Evolutionary conservation across 1,140 invertebrate genomes (phyloP).

Genomic region (Heliconius hewitsoni): DNA sequence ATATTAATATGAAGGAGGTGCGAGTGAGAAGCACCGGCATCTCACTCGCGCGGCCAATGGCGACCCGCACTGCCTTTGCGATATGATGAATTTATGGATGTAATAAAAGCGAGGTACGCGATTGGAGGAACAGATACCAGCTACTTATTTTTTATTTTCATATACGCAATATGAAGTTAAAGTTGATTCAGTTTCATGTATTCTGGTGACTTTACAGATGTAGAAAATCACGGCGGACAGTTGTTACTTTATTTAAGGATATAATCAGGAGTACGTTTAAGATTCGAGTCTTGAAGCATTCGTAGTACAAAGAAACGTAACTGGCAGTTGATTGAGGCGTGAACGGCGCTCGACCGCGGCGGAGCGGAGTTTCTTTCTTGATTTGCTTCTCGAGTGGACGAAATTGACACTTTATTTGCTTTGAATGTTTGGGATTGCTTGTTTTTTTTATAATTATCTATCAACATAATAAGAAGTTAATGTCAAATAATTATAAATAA

Average conservation of each 20-base stretch:
- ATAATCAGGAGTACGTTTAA: conserved; percentile 44
- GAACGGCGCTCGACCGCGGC: conserved; percentile 73
- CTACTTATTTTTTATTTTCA: conserved; percentile 81
- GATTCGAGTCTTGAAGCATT: conserved; percentile 57
- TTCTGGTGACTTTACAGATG: background rate
- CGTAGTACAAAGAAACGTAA: conserved; percentile 68
- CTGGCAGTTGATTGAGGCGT: conserved; percentile 79
- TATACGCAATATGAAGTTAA: conserved; percentile 75
- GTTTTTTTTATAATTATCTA: background rate
- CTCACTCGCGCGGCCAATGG: conserved; percentile 80
- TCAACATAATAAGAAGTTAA: too few relatives aligned
- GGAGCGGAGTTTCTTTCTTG: conserved; percentile 75
- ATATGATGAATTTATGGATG: conserved; percentile 85
- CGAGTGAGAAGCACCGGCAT: conserved; percentile 73
- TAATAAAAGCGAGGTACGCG: conserved; percentile 83
- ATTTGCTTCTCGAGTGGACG: conserved; percentile 75
- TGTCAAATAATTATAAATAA: background rate
- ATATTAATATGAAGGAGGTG: conserved; percentile 84
- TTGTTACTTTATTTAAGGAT: conserved; percentile 24
- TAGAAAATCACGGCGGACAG: conserved; percentile 14
- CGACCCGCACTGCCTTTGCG: conserved; percentile 71
- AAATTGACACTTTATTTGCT: conserved; percentile 77
- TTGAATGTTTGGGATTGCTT: conserved; percentile 32
- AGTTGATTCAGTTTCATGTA: conserved; percentile 45
- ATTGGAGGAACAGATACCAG: conserved; percentile 79